Evolutionary conservation across 2,888 invertebrate species (phyloP), one percentile per base, ranked within the genome.

Genomic region (Dioctria rufipes): DNA sequence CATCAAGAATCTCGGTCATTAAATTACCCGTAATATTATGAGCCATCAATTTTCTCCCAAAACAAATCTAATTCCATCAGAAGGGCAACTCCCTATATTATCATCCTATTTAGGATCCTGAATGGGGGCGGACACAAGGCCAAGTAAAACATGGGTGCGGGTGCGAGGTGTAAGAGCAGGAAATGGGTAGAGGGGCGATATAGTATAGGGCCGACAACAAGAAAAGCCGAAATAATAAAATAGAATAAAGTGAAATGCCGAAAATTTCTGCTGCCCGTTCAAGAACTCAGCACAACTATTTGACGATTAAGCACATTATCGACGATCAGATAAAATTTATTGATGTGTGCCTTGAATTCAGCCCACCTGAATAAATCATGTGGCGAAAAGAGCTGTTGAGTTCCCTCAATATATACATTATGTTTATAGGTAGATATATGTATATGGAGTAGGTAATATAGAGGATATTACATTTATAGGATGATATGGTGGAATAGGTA

Each of bases 301-400:
- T 78, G 78, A 78, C 78, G 78, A 78, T 78, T 78, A 78, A 78
- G 78, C 78, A 78, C 78, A 78, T 78, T 78, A 78, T 78, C 78
- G 78, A 51, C 66, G 66, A 78, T 78, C 78, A 78, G 78, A 78
- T 78, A 78, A 78, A 78, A 78, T 78, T 78, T 78, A 78, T 78
- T 66, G 78, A 78, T 78, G 63, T 78, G 78, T 78, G 78, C 78
- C 78, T 78, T 78, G 78, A 78, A 78, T 78, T 78, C 63, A 51
- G 40, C 66, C 78, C 61, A 78, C 65, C 78, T 78, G 78, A 78
- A 78, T 78, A 78, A 78, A 78, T 78, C 78, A 78, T 78, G 78
- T 54, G 66, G 78, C 65, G 39, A 78, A 63, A 66, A 78, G 66
- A 78, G 65, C 66, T 66, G 66, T 66, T 78, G 65, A 66, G 54